Evolutionary conservation across 2,888 invertebrate species (phyloP).

Genomic region (Heliconius cydno): DNA sequence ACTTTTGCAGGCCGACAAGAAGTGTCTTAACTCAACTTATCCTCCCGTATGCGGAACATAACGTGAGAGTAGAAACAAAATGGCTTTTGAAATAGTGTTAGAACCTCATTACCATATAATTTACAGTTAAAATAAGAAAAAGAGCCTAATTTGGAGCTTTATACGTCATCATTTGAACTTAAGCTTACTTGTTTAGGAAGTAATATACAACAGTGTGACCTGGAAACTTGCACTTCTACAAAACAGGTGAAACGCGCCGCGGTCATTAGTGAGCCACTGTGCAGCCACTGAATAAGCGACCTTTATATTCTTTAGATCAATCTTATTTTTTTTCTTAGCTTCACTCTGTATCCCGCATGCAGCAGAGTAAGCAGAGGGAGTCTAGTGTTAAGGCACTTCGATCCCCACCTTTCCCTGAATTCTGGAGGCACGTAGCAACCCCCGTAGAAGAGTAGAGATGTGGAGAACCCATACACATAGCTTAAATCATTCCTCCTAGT

Average conservation of each 20-base stretch:
- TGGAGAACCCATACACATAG: too few relatives aligned
- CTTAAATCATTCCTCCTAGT: too few relatives aligned
- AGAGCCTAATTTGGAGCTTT: constrained; percentile 7
- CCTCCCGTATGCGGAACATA: neutral
- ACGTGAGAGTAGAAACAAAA: neutral
- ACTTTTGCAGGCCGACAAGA: neutral
- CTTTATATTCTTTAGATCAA: neutral
- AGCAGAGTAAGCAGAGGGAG: neutral
- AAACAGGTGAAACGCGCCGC: constrained; percentile 37
- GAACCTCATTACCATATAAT: neutral
- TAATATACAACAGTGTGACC: constrained; percentile 35
- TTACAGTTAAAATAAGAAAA: constrained; percentile 1
- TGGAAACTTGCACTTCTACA: constrained; percentile 40
- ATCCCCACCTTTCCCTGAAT: neutral
- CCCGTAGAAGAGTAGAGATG: too few relatives aligned
- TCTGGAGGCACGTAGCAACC: too few relatives aligned
- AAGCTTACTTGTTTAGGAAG: constrained; percentile 28
- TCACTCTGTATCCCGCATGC: too few relatives aligned
- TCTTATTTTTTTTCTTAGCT: too few relatives aligned
- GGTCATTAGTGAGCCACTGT: constrained; percentile 41
- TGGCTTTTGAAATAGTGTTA: neutral
- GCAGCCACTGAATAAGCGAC: constrained; percentile 17
- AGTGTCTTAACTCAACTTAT: neutral
- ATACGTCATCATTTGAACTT: neutral
- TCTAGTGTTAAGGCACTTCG: neutral